Base-by-base conservation (phyloP, 2,888 invertebrate genomes). In the Creontiades dilutus region DNA sequence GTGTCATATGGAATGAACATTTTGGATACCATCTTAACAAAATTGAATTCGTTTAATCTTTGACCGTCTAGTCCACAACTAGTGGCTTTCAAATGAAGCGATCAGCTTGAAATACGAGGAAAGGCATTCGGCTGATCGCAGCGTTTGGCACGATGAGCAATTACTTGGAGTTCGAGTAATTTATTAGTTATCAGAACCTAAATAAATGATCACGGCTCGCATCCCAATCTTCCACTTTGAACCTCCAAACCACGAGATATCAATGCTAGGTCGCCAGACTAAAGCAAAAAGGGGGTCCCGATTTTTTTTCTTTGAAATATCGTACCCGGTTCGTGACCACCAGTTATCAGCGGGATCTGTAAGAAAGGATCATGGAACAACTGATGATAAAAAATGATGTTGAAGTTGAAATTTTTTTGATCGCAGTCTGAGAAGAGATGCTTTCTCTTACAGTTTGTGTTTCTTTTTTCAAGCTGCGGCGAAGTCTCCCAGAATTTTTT, bases 101-200 rank as follows among this genome's bases (percentile, higher is more conserved):
- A 57, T 57, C 9, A 57, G n/a, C 16, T 57, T 57, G 9, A 57
- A 57, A 57, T 75, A 19, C 75, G 19, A 12, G 75, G 28, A 28
- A 75, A 75, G 28, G 75, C 23, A 19, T 13, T 75, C 19, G 19
- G 75, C 28, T 13, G 19, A 19, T 14, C 12, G 75, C 52, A 23
- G 47, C n/a, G 46, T 48, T 82, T 82, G 23, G 82, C 82, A 82
- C 82, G 82, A 82, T 27, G 82, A 19, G 48, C 82, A 82, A 82
- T 82, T 82, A 82, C 13, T 82, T 48, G 11, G n/a, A 52, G 52
- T 48, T 14, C 48, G 52, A 61, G 61, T 28, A 85, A 57, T 85
- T 85, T 85, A 85, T 61, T 57, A 52, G 85, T 57, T 85, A 85
- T 85, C 57, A 61, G 61, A 61, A 85, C 85, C 85, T 57, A 85